These are phyloP conservation scores for Drosophila meridiana DNA, from an alignment of 2,888 invertebrate species.

Conservation along the genomic window DNA sequence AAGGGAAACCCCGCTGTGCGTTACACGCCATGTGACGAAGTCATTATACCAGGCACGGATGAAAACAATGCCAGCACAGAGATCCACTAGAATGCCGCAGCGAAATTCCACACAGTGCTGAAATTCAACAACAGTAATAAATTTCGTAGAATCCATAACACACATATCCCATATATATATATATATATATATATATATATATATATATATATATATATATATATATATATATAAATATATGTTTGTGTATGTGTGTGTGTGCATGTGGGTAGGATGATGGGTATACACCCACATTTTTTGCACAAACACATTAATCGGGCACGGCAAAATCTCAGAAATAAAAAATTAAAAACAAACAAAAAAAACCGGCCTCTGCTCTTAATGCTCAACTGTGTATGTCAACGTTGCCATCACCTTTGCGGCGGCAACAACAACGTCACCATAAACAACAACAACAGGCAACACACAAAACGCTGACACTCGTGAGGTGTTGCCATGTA, in stretches of 20 bases:
- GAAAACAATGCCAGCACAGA: constrained; percentile 26
- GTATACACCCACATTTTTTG: constrained; percentile 1
- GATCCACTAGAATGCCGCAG: constrained; percentile 22
- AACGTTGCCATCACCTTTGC: constrained; percentile 60
- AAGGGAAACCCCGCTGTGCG: not conserved
- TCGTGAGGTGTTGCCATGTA: constrained; percentile 55
- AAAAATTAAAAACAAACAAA: constrained; percentile 74
- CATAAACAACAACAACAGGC: constrained; percentile 22
- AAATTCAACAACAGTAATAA: constrained; percentile 66
- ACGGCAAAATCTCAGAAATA: constrained; percentile 59
- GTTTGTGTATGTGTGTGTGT: not conserved
- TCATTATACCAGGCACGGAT: constrained; percentile 38
- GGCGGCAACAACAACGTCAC: constrained; percentile 40
- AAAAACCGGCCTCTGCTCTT: constrained; percentile 43
- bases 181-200: too few relatives aligned
- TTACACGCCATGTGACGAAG: not conserved
- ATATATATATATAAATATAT: constrained; percentile 1
- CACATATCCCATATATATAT: not conserved
- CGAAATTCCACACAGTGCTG: constrained; percentile 36
- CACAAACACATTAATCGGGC: constrained; percentile 34
- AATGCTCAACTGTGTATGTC: constrained; percentile 39
- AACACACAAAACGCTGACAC: constrained; percentile 43
- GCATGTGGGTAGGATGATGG: not conserved
- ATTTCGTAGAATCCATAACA: constrained; percentile 46
- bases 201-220: not conserved